Base-by-base conservation (phyloP, 2,113 vertebrate species). In the Triplophysa siluroides region DNA sequence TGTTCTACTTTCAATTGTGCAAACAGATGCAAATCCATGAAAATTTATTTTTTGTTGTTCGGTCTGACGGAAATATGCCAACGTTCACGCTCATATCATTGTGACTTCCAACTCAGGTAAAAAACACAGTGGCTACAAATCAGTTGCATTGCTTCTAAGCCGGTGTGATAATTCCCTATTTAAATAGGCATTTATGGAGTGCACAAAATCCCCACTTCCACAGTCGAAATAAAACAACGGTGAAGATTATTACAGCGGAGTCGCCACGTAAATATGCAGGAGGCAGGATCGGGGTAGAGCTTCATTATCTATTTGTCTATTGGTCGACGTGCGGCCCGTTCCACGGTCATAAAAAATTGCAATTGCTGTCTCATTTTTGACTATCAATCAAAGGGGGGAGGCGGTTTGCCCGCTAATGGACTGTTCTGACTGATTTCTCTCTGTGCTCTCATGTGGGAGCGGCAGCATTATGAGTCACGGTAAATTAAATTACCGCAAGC, bases 401-500 rank as follows among this genome's bases (percentile, higher is more conserved):
- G 65, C 83, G 87, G 82, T 85, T 79, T 77, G 63, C 82, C 64
- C 76, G 71, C 80, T 90, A 90, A 91, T 90, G 85, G 86, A 88
- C 88, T 86, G 79, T 79, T 76, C 85, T 71, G 79, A 81, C 72
- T 75, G 76, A 71, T 85, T 65, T 65, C 64, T 74, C 85, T 88
- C 88, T 85, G 88, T 80, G 81, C 86, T 86, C 85, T 85, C 79
- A 78, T 77, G 79, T 83, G 79, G 78, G 87, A 82, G 43, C 78
- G 77, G n/a, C 82, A 84, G 88, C 81, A 83, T 87, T 84, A 85
- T 23, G 82, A 90, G 86, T 85, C 86, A 87, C 79, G 79, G 80
- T 83, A 89, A 89, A 91, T 89, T 84, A 88, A 92, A 92, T 90
- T 89, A 90, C 85, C 12, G 78, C 89, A 75, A 76, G 78, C 23